Evolutionary conservation across 2,113 vertebrate species (phyloP).

Genomic region (Carassius auratus): DNA sequence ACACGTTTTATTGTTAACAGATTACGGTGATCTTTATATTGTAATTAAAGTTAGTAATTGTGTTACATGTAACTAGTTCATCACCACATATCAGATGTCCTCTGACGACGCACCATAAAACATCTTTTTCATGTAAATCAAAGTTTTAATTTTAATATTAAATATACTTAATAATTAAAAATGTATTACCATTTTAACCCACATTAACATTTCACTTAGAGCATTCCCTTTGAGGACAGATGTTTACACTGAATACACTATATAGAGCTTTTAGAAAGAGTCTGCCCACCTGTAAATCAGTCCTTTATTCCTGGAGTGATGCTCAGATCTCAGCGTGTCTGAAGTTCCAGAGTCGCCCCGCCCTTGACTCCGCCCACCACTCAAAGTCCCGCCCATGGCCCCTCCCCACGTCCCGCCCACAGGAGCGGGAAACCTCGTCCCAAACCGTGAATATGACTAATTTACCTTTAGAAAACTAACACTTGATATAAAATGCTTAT

Average conservation of each 20-base stretch:
- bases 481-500: neutral
- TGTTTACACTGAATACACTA: slow-evolving; percentile 51
- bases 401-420: neutral
- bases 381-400: slow-evolving; percentile 57
- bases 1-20: no score
- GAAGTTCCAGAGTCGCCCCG: slow-evolving; percentile 47
- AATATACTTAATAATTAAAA: no score
- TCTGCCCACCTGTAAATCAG: slow-evolving; percentile 59
- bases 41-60: no score
- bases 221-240: neutral
- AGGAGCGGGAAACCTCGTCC: neutral
- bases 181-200: no score
- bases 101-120: no score
- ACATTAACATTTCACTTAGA: accelerated
- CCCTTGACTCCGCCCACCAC: slow-evolving; percentile 66
- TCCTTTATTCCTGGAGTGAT: slow-evolving; percentile 57
- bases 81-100: no score
- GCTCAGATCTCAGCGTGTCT: slow-evolving; percentile 66
- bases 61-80: no score
- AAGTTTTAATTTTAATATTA: no score
- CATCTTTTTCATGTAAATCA: no score
- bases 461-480: neutral
- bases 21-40: no score
- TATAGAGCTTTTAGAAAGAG: neutral
- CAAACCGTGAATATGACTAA: neutral